Evolutionary conservation across 2,797 vertebrate genomes (phyloP).

Genomic region (Cirrhinus molitorella): DNA sequence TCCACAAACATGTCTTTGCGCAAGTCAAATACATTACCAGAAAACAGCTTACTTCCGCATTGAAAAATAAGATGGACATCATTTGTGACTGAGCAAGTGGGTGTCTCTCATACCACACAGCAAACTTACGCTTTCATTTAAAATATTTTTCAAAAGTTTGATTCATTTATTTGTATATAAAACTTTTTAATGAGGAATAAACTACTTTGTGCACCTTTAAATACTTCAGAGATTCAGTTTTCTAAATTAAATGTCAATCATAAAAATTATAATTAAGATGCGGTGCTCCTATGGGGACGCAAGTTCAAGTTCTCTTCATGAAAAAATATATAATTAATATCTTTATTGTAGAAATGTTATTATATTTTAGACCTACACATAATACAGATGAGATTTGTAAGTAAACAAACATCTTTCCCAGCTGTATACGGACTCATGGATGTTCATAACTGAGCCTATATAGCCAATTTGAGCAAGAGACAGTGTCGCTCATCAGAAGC

Average conservation of each 20-base stretch:
- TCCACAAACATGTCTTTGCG: constrained; percentile 3
- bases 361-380: neutral
- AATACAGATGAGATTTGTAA: neutral
- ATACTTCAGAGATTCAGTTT: constrained; percentile 23
- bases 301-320: neutral
- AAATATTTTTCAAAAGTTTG: neutral
- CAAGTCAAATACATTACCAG: no score
- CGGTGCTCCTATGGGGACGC: neutral
- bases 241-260: constrained; percentile 29
- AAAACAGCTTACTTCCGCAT: no score
- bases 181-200: neutral
- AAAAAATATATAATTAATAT: neutral
- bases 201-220: neutral
- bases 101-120: neutral
- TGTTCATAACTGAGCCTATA: constrained; percentile 2
- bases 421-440: constrained; percentile 21
- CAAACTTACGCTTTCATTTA: neutral
- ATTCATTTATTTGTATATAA: neutral
- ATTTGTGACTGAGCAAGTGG: neutral
- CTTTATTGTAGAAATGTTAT: constrained; percentile 17
- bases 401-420: neutral
- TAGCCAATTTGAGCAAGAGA: constrained; percentile 17
- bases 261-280: neutral
- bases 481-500: neutral
- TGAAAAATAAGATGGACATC: no score